These are phyloP conservation scores for Pristionchus exspectatus DNA, from an alignment of 2,888 invertebrate species.

Conservation along the genomic window DNA sequence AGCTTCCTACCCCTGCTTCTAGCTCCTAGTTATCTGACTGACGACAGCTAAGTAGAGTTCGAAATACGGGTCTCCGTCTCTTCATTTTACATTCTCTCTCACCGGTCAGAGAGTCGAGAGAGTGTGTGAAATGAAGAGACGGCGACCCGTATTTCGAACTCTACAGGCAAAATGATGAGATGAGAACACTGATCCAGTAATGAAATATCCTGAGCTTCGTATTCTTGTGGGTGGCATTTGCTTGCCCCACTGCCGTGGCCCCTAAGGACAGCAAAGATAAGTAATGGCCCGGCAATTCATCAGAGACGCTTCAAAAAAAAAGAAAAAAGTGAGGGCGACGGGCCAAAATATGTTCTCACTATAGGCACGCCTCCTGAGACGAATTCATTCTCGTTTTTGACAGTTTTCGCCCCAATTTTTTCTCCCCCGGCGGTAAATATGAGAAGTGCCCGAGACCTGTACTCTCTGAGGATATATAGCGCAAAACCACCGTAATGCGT, in stretches of 20 bases:
- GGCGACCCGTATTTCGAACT: too few relatives aligned
- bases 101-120: too few relatives aligned
- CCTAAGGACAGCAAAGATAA: constrained; percentile 2
- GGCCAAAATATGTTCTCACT: background rate
- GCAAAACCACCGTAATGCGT: background rate
- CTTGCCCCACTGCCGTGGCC: background rate
- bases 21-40: too few relatives aligned
- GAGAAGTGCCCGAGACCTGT: background rate
- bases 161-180: too few relatives aligned
- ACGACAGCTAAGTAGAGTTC: too few relatives aligned
- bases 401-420: background rate
- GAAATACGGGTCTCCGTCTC: too few relatives aligned
- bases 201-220: background rate
- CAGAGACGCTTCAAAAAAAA: background rate
- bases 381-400: background rate
- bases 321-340: background rate
- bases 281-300: constrained; percentile 1
- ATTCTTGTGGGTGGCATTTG: background rate
- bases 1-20: too few relatives aligned
- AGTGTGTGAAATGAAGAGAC: too few relatives aligned
- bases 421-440: background rate
- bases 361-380: background rate
- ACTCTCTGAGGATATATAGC: background rate
- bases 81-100: too few relatives aligned
- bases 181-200: too few relatives aligned